Conservation (phyloP, 1,140 invertebrate genomes). For the Drosophila virilis region DNA sequence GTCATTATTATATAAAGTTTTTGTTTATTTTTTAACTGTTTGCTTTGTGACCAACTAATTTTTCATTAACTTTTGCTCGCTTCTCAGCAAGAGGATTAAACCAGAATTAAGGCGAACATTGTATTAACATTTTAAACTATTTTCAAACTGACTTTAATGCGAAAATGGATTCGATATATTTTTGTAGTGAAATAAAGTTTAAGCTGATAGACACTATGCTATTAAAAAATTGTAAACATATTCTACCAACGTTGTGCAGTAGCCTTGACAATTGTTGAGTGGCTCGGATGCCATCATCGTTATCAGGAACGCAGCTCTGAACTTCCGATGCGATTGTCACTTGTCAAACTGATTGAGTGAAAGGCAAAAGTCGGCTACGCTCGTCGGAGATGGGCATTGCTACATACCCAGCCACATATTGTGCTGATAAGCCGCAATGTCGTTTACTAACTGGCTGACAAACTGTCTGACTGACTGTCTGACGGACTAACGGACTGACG, state of each 20-base stretch:
- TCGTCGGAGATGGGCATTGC: constrained; percentile 14
- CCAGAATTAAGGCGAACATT: too few species aligned
- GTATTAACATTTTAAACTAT: too few species aligned
- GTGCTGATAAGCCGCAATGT: constrained; percentile 50
- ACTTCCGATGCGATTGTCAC: constrained; percentile 59
- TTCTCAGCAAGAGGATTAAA: too few species aligned
- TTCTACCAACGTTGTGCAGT: neutral
- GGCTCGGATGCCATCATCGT: constrained; percentile 50
- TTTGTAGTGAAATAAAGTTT: too few species aligned
- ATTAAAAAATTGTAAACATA: too few species aligned
- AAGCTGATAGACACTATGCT: too few species aligned
- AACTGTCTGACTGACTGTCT: constrained; percentile 4
- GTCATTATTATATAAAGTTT: too few species aligned
- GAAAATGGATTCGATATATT: too few species aligned
- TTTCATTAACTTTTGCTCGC: too few species aligned
- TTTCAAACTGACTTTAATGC: too few species aligned
- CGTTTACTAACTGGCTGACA: constrained; percentile 15
- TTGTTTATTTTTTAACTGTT: too few species aligned
- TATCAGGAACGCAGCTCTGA: constrained; percentile 45
- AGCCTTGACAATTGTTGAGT: constrained; percentile 9
- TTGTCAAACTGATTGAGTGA: constrained; percentile 76
- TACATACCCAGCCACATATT: constrained; percentile 13
- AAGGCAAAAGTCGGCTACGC: constrained; percentile 51
- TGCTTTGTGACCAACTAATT: too few species aligned
- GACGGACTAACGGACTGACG: constrained; percentile 27